A percentile compares a stretch with the other conserved stretches of the same genome.
Conservation (phyloP, 37 sponge, comb jelly and placozoan genomes). For the Hormiphora californensis region DNA sequence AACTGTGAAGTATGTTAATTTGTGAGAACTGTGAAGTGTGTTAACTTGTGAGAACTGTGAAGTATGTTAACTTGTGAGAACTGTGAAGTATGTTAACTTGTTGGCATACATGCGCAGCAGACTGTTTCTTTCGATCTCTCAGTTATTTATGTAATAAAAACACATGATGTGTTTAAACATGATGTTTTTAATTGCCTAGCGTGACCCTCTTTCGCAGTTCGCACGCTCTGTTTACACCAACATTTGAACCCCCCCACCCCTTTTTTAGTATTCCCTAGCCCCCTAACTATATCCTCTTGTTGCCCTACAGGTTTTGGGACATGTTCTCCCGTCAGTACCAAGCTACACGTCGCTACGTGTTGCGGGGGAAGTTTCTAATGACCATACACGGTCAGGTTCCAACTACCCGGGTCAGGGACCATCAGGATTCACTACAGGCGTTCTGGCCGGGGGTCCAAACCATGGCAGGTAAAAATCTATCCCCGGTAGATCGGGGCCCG, state of each 20-base stretch:
- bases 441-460: slow-evolving; percentile 99
- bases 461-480: not conserved
- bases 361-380: slow-evolving; percentile 65
- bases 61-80: no score
- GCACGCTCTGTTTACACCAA: not conserved
- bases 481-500: no score
- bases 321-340: slow-evolving; percentile 62
- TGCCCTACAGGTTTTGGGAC: not conserved
- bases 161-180: not conserved
- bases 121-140: no score
- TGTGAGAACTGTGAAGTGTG: no score
- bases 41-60: no score
- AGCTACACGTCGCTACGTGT: slow-evolving; percentile 70
- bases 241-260: not conserved
- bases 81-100: no score
- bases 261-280: not conserved
- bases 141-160: no score
- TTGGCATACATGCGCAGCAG: no score
- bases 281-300: not conserved
- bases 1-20: no score
- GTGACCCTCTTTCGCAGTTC: not conserved
- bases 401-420: slow-evolving; percentile 55
- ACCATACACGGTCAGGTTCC: slow-evolving; percentile 78
- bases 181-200: not conserved
- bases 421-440: slow-evolving; percentile 87